Base-by-base conservation (phyloP, 1,140 invertebrate species). In the Ceratina calcarata region DNA sequence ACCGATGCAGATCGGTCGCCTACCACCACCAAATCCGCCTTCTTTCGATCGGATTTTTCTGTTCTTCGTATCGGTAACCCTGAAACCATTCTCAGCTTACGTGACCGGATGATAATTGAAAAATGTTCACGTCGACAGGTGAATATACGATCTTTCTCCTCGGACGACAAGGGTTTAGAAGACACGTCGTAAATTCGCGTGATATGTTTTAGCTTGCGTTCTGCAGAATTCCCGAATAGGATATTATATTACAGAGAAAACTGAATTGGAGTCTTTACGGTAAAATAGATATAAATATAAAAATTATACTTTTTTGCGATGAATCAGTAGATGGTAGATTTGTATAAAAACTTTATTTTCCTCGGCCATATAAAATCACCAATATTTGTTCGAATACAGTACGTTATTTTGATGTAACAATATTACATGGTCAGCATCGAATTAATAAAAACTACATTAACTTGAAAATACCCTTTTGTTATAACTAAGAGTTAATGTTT, bases 281-380 rank as follows among this genome's bases (percentile, higher is more conserved):
- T n/a, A 57, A 37, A 62, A 16, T 24, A 13, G 27, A 32, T 32
- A 32, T 32, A 32, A 1, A 4, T 32, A 68, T 4, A 68, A 24
- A 22, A 15, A 20, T 65, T 18, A 13, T 67, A 49, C n/a, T 20
- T 22, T 22, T 27, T 4, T 67, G 20, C 6, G n/a, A 57, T 15
- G 53, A 55, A 10, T 57, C n/a, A 57, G 15, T 57, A n/a, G 55
- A 57, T 7, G 55, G 15, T 62, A 51, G 37, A 60, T 86, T 85
- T 79, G 53, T 86, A 85, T 68, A 86, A 86, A 86, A 86, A 81
- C 69, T 80, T 85, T 85, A 86, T 82, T 86, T 82, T 73, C 37
- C 70, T 82, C 55, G 75, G 71, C 75, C 84, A 86, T 86, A 86
- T 85, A 86, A 86, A 86, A 85, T 85, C 80, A 85, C 80, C 82